Conservation (phyloP, 1,140 invertebrate species). For the Gonatopus flavifemur region DNA sequence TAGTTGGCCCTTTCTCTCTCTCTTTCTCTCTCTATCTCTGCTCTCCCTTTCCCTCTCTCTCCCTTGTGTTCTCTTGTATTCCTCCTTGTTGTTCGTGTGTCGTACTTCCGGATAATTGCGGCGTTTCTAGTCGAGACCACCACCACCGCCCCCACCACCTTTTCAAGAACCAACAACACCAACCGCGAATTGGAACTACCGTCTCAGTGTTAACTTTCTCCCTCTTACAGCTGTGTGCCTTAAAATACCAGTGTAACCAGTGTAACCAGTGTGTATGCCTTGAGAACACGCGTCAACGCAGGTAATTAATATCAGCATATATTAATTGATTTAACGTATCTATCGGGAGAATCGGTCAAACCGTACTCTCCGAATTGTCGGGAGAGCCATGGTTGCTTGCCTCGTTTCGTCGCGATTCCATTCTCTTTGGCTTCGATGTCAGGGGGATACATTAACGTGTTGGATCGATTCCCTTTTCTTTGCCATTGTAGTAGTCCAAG, state of each 20-base stretch:
- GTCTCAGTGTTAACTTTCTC: conserved; percentile 20
- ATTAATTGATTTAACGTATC: neutral
- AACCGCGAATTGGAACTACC: too few relatives aligned
- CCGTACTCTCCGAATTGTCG: conserved; percentile 6
- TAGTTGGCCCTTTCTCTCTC: too few relatives aligned
- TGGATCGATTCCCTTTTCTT: conserved; percentile 48
- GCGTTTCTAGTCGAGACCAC: conserved; percentile 22
- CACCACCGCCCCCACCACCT: conserved; percentile 22
- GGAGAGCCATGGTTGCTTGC: conserved; percentile 11
- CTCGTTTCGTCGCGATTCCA: conserved; percentile 28
- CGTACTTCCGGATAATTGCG: conserved; percentile 36
- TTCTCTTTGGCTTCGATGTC: too few relatives aligned
- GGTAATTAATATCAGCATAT: conserved; percentile 23
- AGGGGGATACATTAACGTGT: conserved; percentile 42
- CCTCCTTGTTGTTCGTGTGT: too few relatives aligned
- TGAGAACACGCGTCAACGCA: conserved; percentile 27
- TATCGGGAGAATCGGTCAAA: conserved; percentile 3
- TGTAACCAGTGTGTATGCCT: too few relatives aligned
- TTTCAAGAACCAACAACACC: too few relatives aligned
- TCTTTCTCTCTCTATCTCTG: too few relatives aligned
- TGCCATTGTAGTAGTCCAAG: too few relatives aligned
- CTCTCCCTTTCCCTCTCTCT: too few relatives aligned
- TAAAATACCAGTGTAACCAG: conserved; percentile 34
- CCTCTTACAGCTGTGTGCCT: too few relatives aligned
- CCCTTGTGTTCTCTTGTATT: too few relatives aligned